Evolutionary conservation across 2,113 vertebrate genomes (phyloP), one percentile per base, ranked within the genome.

Genomic region (Pomatostomus ruficeps): DNA sequence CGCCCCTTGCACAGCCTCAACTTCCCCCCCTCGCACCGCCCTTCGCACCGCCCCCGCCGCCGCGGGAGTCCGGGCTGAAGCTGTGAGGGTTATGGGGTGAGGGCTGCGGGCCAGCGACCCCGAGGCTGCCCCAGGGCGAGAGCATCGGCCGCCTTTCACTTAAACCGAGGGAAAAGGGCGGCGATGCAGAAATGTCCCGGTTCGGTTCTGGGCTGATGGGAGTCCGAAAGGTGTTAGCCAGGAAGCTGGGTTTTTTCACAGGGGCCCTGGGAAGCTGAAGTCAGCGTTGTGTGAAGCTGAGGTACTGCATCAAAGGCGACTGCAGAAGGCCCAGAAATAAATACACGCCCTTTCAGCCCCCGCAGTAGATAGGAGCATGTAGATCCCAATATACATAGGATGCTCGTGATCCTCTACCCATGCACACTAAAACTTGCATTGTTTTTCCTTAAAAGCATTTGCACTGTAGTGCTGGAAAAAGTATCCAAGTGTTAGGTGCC

Each of bases 51-150:
- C 33, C 7, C 19, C 24, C 7, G 3, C 18, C 14, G 18, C 4
- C 28, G 24, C n/a, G 5, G 33, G 7, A 22, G n/a, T 6, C 2
- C 31, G 6, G 25, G 14, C 14, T 14, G 42, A 5, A 10, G 29
- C 36, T 1, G 19, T 18, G 8, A 17, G 36, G 24, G 14, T 2
- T 2, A 38, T 10, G 38, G 36, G 7, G 1, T 11, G 10, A 12
- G 40, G 26, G 17, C 4, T 31, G 29, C 6, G 38, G 31, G 35
- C 2, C 61, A 1, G 13, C 1, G 0, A 3, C 12, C 12, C 26
- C 1, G 1, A 4, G 1, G 14, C 35, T 35, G 46, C 42, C 3
- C 4, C 65, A 2, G 2, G 6, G 29, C 0, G 1, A 29, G 19
- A 16, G 33, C 17, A 6, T 12, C 58, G 2, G 25, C 9, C 1